Base-by-base conservation (phyloP, 2,797 vertebrate species). In the Malurus leucopterus region DNA sequence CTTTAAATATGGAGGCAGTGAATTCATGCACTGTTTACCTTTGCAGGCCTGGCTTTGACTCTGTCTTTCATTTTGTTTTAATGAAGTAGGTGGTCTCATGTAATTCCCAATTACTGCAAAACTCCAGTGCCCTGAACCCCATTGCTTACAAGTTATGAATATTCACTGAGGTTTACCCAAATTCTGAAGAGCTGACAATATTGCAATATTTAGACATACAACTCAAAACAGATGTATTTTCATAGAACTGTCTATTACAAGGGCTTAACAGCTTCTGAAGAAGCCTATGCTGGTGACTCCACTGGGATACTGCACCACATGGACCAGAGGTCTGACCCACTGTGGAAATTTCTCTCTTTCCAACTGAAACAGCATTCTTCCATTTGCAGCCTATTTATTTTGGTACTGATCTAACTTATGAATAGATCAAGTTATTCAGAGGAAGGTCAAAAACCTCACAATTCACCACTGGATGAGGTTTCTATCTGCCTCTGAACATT, bases 21-120 rank as follows among this genome's bases (percentile, higher is more conserved):
- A 94, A 96, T 96, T 96, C 90, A 95, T 91, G 88, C 93, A 88
- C 85, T 81, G 58, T 87, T 94, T 94, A 94, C 89, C 88, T 96
- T 93, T 93, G 83, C 81, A 77, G 83, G 85, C 87, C 76, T 86
- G 88, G 81, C 76, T 95, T 96, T 94, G 91, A 93, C 91, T 94
- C 82, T 85, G 83, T 63, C 89, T 89, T 93, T 92, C 80, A 86
- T 88, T 95, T 89, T 75, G 64, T 89, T 95, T 90, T 90, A 95
- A 94, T 94, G 91, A 95, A 95, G 75, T 91, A 95, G 94, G 92
- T 92, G 95, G 84, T 95, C 92, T 95, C 80, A 51, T 50, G 59
- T 74, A 92, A 90, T 84, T 76, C 72, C 73, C 68, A 93, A 86
- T 93, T 93, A 92, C 69, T 22, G 68, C 53, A 89, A 63, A 92